A percentile compares a stretch with the other conserved stretches of the same genome.
phyloP scores from a whole-genome alignment of 2,888 invertebrate genomes.

The Andrena trimmerana region DNA sequence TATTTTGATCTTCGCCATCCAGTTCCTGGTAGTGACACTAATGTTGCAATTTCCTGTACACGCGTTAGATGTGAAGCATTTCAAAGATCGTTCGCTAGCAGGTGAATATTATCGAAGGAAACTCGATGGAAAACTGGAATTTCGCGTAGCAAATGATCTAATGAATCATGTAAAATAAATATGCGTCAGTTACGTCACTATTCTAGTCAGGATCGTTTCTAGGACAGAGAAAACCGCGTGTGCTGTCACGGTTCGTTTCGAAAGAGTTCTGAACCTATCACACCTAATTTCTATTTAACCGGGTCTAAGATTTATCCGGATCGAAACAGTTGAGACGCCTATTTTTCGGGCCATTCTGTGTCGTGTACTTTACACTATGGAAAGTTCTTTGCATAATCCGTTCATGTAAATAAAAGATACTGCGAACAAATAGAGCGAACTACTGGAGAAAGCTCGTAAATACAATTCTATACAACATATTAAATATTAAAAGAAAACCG shows the following conservation, averaged over 20 bases:
- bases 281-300: not conserved
- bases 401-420: constrained; percentile 44
- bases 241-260: constrained; percentile 9
- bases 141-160: constrained; percentile 14
- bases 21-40: too few relatives aligned
- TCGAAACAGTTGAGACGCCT: not conserved
- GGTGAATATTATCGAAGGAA: not conserved
- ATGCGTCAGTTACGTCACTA: constrained; percentile 48
- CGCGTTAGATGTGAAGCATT: not conserved
- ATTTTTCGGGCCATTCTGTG: not conserved
- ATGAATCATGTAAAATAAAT: constrained; percentile 46
- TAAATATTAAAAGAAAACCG: too few relatives aligned
- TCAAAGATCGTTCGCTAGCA: not conserved
- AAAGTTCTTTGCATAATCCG: constrained; percentile 51
- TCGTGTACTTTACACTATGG: constrained; percentile 19
- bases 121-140: not conserved
- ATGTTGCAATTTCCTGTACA: too few relatives aligned
- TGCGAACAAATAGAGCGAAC: constrained; percentile 36
- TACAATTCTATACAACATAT: not conserved
- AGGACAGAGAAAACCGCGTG: constrained; percentile 48
- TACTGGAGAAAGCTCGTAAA: constrained; percentile 51
- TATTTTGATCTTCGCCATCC: too few relatives aligned
- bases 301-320: not conserved
- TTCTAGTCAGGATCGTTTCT: constrained; percentile 51
- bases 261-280: constrained; percentile 13